Percentiles rank a stretch among this genome's conserved stretches.
Evolutionary conservation across 2,113 vertebrate genomes (phyloP).

Genomic region (Setophaga kirtlandii): DNA sequence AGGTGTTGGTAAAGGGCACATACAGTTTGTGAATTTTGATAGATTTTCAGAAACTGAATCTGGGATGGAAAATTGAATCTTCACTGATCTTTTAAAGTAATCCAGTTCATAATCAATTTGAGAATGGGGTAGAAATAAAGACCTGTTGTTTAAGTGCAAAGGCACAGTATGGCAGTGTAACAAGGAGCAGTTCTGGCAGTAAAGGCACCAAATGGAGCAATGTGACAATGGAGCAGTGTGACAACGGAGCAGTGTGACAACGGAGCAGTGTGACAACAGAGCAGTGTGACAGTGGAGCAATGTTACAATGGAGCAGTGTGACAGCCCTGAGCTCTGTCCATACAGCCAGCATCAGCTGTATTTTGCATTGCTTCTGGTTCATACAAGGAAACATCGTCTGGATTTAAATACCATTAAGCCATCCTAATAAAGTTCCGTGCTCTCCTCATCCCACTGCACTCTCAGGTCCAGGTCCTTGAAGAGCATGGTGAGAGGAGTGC

Average conservation of each 20-base stretch:
- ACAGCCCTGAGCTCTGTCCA: background rate
- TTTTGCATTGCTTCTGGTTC: background rate
- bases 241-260: too few species aligned
- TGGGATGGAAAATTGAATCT: background rate
- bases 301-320: background rate
- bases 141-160: background rate
- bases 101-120: background rate
- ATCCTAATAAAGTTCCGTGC: background rate
- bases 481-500: background rate
- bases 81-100: background rate
- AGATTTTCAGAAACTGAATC: background rate
- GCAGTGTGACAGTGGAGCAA: too few species aligned
- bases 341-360: background rate
- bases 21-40: background rate
- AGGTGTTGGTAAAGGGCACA: background rate
- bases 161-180: background rate
- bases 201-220: background rate
- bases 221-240: too few species aligned
- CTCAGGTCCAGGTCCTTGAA: constrained; percentile 74
- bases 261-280: background rate
- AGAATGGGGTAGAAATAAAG: background rate
- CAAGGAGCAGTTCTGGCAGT: background rate
- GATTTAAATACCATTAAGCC: background rate
- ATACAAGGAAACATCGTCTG: background rate
- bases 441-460: constrained; percentile 67